Evolutionary conservation across 1,140 invertebrate genomes (phyloP), one percentile per base, ranked within the genome.

Genomic region (Venturia canescens): DNA sequence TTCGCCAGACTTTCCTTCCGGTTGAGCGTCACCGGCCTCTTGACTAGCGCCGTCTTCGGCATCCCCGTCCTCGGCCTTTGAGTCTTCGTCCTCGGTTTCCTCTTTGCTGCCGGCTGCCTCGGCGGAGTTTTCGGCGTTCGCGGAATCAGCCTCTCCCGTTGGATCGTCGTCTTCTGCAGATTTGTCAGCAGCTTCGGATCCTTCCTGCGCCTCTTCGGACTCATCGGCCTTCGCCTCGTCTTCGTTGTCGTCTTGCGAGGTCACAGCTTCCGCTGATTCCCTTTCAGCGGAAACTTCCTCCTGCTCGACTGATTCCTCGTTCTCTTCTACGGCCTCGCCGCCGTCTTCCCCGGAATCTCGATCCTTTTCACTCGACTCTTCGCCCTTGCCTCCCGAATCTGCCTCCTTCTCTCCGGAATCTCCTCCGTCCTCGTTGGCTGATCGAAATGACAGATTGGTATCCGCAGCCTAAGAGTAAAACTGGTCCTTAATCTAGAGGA

Each of bases 91-190:
- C 70, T 88, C 83, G 86, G 80, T 87, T 71, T 81, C 80, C 53
- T 57, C 86, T 86, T 90, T 76, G 79, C 21, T 74, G 1, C 66
- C 57, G 57, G 63, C 80, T 15, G 70, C 83, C 38, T 82, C 83
- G 23, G 87, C 80, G 69, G 82, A 83, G 66, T 88, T 87, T 75
- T 80, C 72, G 9, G 1, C 85, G 53, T 84, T 53, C 67, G 78
- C 82, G 7, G 79, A 80, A 81, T 91, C 87, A 80, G 88, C 86
- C 75, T 89, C 88, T 80, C 88, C 85, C 34, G 50, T 48, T 29
- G 82, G 80, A 18, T 85, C 77, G n/a, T 83, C 86, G 5, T 79
- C 82, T 81, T 91, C 88, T 44, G 87, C 87, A 81, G 91, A 86
- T 83, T 91, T 89, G 67, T 80, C 71, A 16, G 23, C 18, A 16